Conservation (phyloP, 2,888 invertebrate species). For the Bombylius discolor region DNA sequence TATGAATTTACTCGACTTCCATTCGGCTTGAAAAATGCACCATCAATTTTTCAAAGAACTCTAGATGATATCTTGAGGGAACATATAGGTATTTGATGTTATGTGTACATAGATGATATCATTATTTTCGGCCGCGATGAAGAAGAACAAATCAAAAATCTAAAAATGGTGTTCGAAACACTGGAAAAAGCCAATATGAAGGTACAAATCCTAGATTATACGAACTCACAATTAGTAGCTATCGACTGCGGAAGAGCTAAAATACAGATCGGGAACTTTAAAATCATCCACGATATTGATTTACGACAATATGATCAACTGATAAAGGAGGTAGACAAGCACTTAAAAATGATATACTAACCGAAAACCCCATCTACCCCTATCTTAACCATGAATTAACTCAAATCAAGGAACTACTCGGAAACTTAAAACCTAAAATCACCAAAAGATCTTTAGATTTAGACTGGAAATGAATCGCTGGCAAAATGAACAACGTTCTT, state of each 20-base stretch:
- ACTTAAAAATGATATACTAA: neutral
- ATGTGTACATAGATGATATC: slow-evolving; percentile 11
- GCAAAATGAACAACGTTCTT: slow-evolving; percentile 3
- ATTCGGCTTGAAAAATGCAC: slow-evolving; percentile 8
- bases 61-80: slow-evolving; percentile 6
- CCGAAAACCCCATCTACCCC: neutral
- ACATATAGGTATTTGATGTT: slow-evolving; percentile 6
- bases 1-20: slow-evolving; percentile 8
- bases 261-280: slow-evolving; percentile 1
- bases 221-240: slow-evolving; percentile 1
- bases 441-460: neutral
- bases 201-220: slow-evolving; percentile 2
- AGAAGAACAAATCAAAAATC: slow-evolving; percentile 5
- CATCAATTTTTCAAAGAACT: slow-evolving; percentile 8
- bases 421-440: neutral
- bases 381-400: neutral
- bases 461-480: slow-evolving; percentile 2
- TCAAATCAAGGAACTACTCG: neutral
- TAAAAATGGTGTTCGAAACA: slow-evolving; percentile 2
- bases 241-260: neutral
- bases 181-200: slow-evolving; percentile 8
- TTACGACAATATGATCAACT: neutral
- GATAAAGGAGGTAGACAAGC: neutral
- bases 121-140: slow-evolving; percentile 7
- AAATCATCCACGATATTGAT: slow-evolving; percentile 1